Conservation (phyloP, 2,888 invertebrate species). For the Neoitamus cyanurus region DNA sequence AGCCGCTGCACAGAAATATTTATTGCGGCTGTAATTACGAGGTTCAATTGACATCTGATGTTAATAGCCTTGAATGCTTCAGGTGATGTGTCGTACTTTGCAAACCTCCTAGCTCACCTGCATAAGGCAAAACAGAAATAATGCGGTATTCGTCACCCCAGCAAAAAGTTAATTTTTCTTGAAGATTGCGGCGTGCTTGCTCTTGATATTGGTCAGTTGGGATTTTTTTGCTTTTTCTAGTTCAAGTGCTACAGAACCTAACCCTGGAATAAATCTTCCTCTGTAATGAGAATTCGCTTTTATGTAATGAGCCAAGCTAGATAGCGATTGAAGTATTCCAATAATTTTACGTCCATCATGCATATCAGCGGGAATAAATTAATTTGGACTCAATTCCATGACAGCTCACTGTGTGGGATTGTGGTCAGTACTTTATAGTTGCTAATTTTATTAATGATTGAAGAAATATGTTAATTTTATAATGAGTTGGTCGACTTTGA, state of each 20-base stretch:
- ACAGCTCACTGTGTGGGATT: neutral
- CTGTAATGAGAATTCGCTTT: neutral
- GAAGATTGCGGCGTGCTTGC: neutral
- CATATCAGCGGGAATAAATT: neutral
- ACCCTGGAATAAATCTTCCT: constrained; percentile 1
- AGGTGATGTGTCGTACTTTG: neutral
- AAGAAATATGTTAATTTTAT: neutral
- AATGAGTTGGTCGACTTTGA: neutral
- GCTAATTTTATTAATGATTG: neutral
- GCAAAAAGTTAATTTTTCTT: neutral
- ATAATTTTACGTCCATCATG: neutral
- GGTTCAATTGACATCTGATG: neutral
- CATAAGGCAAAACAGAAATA: neutral
- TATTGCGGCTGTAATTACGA: neutral
- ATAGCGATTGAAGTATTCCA: neutral
- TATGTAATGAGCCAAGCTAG: neutral
- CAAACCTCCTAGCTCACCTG: neutral
- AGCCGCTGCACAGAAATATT: neutral
- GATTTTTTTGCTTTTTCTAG: neutral
- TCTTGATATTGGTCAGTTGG: neutral
- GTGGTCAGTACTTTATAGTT: neutral
- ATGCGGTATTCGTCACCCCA: neutral
- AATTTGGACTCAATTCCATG: neutral
- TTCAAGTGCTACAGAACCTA: neutral
- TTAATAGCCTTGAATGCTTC: neutral